Conservation (phyloP, 2,113 vertebrate species). For the Parus major region DNA sequence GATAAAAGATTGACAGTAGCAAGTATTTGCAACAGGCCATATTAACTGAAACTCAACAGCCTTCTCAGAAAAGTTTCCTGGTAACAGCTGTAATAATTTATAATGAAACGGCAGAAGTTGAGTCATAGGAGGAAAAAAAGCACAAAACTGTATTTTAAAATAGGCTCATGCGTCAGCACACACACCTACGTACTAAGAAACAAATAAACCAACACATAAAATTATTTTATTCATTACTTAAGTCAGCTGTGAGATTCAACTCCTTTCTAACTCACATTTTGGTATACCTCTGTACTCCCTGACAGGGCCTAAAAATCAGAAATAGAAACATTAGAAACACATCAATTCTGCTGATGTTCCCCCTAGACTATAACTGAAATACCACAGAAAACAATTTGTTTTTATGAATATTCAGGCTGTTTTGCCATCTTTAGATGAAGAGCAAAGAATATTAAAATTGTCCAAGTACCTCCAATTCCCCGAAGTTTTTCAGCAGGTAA, state of each 20-base stretch:
- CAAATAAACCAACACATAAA: neutral
- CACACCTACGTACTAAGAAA: neutral
- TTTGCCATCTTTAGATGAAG: neutral
- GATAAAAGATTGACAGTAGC: neutral
- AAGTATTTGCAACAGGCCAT: neutral
- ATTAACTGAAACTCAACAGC: neutral
- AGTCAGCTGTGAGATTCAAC: neutral
- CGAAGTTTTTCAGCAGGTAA: neutral
- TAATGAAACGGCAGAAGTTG: neutral
- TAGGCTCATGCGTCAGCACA: slow-evolving; percentile 10
- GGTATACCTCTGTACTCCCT: neutral
- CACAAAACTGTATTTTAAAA: slow-evolving; percentile 18
- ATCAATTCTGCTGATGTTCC: neutral
- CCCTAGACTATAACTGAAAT: neutral
- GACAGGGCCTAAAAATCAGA: neutral
- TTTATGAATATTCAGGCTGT: neutral
- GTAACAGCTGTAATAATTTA: neutral
- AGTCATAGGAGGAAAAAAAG: neutral
- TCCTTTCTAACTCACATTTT: slow-evolving; percentile 3
- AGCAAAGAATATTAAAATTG: neutral
- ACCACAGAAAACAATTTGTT: neutral
- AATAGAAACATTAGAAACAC: neutral
- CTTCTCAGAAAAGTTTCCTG: neutral
- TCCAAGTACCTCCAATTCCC: neutral
- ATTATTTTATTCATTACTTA: neutral